A percentile compares a stretch with the other conserved stretches of the same genome.
These are phyloP conservation scores for Eupeodes latifasciatus DNA, from an alignment of 2,888 invertebrate species.

Conservation along the genomic window DNA sequence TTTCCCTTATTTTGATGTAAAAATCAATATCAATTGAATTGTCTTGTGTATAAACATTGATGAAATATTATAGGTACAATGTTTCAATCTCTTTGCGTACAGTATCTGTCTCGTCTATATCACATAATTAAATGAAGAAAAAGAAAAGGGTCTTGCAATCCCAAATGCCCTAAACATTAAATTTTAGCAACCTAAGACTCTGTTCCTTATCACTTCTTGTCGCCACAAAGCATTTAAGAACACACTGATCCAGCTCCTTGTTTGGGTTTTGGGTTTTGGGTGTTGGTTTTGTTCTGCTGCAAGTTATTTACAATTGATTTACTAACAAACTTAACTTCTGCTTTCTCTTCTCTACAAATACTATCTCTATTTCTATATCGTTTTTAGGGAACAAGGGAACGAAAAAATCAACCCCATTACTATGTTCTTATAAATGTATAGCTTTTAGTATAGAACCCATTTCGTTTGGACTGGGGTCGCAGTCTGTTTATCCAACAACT, in stretches of 20 bases:
- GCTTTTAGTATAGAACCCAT: background rate
- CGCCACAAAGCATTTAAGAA: slow-evolving; percentile 62
- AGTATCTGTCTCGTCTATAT: background rate
- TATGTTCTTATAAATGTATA: background rate
- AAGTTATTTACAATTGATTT: slow-evolving; percentile 72
- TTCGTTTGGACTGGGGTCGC: background rate
- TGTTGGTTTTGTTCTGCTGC: slow-evolving; percentile 6
- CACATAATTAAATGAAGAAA: background rate
- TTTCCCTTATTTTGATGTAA: too few relatives aligned
- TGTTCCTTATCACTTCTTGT: slow-evolving; percentile 64
- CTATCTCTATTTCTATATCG: background rate
- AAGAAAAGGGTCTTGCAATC: background rate
- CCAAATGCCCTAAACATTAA: slow-evolving; percentile 16
- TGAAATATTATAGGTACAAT: too few relatives aligned
- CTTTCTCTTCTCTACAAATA: background rate
- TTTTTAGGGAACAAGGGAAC: background rate
- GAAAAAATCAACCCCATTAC: background rate
- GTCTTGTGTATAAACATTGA: too few relatives aligned
- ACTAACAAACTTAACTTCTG: slow-evolving; percentile 63
- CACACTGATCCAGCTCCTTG: slow-evolving; percentile 38
- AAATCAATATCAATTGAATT: too few relatives aligned
- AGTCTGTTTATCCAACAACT: slow-evolving; percentile 65
- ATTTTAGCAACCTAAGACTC: slow-evolving; percentile 14
- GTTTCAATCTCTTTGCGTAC: too few relatives aligned
- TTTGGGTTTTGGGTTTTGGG: background rate